Conservation (phyloP, 2,113 vertebrate genomes). For the Alligator mississippiensis region DNA sequence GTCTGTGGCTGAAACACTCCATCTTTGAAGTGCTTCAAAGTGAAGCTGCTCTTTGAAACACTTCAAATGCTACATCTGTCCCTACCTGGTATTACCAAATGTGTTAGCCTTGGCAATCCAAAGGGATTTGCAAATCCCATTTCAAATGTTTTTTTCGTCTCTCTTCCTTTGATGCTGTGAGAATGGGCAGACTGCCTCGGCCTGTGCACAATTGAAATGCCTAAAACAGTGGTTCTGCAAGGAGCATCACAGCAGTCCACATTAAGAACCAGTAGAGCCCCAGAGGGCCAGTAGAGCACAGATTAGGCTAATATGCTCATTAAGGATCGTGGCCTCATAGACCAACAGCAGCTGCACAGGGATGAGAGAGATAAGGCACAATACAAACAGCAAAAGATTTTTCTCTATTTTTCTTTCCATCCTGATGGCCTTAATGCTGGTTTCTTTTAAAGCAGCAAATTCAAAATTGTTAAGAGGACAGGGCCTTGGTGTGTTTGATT, state of each 20-base stretch:
- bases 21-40: no score
- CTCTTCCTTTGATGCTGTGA: background rate
- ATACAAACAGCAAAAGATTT: background rate
- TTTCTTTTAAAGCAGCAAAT: background rate
- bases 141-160: accelerated
- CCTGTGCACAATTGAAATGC: background rate
- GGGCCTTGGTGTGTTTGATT: background rate
- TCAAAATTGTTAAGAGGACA: background rate
- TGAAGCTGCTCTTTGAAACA: no score
- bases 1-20: no score
- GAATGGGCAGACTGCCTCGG: background rate
- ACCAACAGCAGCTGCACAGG: background rate
- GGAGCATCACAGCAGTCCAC: background rate
- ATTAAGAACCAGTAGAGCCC: background rate
- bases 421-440: background rate
- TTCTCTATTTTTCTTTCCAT: background rate
- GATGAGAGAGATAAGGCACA: background rate
- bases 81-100: background rate
- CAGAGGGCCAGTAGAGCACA: background rate
- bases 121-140: background rate
- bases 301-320: background rate
- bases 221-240: background rate
- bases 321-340: background rate
- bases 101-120: no score
- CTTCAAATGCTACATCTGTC: no score